phyloP scores from a whole-genome alignment of 2,113 vertebrate genomes.

The Sminthopsis crassicaudata region DNA sequence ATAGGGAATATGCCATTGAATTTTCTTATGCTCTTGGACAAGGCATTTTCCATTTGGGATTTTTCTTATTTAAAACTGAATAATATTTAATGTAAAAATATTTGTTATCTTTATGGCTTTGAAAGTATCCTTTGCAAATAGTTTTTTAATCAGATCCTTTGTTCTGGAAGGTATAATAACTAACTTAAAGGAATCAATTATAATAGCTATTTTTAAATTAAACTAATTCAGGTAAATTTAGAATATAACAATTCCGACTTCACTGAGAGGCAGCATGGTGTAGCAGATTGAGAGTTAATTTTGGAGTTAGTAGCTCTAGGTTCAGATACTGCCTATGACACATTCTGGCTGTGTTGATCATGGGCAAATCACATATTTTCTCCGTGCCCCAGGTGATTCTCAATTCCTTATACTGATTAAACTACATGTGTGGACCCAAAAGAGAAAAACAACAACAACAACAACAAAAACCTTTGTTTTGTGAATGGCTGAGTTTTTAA shows the following conservation, averaged over 20 bases:
- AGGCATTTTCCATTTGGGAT: background rate
- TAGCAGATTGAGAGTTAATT: background rate
- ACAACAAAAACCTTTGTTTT: background rate
- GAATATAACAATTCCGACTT: background rate
- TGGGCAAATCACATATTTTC: background rate
- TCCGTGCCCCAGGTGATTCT: background rate
- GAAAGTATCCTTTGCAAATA: background rate
- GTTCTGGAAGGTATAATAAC: background rate
- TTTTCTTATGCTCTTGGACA: background rate
- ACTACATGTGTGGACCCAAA: background rate
- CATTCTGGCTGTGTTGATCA: background rate
- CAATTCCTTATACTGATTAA: background rate
- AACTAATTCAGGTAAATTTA: background rate
- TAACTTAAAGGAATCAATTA: background rate
- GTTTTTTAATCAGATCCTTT: background rate
- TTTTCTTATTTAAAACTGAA: constrained; percentile 1
- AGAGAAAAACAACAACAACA: background rate
- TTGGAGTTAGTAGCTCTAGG: background rate
- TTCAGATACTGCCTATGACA: background rate
- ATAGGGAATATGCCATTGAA: background rate
- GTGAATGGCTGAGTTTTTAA: background rate
- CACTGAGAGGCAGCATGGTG: background rate
- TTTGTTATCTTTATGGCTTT: background rate
- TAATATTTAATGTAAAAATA: background rate
- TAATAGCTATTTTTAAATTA: background rate